Conservation (phyloP, 2,113 vertebrate species). For the Mixornis gularis region DNA sequence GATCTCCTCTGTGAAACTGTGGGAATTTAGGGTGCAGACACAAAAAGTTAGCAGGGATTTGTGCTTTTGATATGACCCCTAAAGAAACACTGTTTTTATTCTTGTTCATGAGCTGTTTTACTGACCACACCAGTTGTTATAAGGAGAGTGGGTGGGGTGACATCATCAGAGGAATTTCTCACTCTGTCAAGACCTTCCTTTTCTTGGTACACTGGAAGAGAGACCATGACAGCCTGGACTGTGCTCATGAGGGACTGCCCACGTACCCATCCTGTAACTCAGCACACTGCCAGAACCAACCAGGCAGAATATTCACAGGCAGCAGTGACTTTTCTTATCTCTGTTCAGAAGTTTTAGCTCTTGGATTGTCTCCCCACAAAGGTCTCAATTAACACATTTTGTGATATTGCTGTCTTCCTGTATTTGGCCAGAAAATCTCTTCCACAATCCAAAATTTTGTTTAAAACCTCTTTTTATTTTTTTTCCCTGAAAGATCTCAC, state of each 20-base stretch:
- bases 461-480: not conserved
- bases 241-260: no score
- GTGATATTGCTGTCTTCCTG: not conserved
- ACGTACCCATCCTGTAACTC: not conserved
- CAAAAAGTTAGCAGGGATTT: not conserved
- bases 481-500: not conserved
- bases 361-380: not conserved
- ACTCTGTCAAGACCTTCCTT: not conserved
- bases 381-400: not conserved
- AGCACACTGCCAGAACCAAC: not conserved
- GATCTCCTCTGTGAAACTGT: not conserved
- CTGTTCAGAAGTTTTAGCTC: not conserved
- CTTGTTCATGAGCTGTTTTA: not conserved
- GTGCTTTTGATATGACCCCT: not conserved
- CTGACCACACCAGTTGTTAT: not conserved
- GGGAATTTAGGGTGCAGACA: not conserved
- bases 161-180: not conserved
- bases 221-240: not conserved
- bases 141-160: not conserved
- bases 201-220: not conserved
- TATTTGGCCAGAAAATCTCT: not conserved
- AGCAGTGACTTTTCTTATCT: not conserved
- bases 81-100: accelerated
- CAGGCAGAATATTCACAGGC: not conserved
- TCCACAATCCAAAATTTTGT: not conserved